Conservation (phyloP, 2,888 invertebrate species). For the Auanema sp. region DNA sequence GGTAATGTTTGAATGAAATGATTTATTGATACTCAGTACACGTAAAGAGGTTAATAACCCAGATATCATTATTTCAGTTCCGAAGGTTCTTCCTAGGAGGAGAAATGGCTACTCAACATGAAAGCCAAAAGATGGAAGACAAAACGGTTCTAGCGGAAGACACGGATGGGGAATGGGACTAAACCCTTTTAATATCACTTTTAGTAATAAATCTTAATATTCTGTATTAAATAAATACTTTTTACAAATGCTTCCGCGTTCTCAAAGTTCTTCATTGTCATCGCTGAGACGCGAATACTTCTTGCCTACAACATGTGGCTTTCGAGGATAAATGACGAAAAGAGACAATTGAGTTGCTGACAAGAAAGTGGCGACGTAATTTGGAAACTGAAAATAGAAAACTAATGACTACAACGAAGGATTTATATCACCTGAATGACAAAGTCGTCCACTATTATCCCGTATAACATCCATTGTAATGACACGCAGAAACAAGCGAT, state of each 20-base stretch:
- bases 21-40: no score
- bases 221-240: neutral
- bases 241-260: neutral
- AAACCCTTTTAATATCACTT: neutral
- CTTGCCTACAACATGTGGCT: neutral
- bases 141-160: constrained; percentile 17
- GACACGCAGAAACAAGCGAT: constrained; percentile 80
- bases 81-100: constrained; percentile 25
- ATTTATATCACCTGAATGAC: constrained; percentile 74
- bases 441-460: constrained; percentile 76
- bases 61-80: constrained; percentile 14
- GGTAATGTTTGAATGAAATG: no score
- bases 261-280: constrained; percentile 3
- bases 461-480: constrained; percentile 80
- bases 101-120: constrained; percentile 18
- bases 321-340: constrained; percentile 75
- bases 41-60: constrained; percentile 7
- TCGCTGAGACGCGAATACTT: constrained; percentile 12
- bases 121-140: constrained; percentile 3
- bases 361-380: constrained; percentile 77
- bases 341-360: constrained; percentile 77
- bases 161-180: constrained; percentile 8
- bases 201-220: neutral
- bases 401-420: neutral
- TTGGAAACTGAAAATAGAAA: constrained; percentile 74